Evolutionary conservation across 2,888 invertebrate species (phyloP).

Genomic region (Anthophora plumipes): DNA sequence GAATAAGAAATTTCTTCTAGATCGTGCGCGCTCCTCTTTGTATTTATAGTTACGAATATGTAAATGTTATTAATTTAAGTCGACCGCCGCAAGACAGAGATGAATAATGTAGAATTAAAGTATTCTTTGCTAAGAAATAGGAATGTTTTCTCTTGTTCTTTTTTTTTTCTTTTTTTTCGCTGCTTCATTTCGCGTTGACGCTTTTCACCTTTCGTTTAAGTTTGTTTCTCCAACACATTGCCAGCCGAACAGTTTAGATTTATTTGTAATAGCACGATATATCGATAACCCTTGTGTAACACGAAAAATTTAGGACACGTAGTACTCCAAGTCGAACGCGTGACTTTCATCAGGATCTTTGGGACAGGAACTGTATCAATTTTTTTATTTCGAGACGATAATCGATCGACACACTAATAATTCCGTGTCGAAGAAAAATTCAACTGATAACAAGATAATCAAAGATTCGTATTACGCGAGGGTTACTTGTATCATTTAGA

Average conservation of each 20-base stretch:
- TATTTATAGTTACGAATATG: constrained; percentile 71
- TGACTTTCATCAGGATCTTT: no score
- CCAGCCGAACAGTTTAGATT: no score
- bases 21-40: constrained; percentile 62
- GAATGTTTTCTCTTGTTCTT: not conserved
- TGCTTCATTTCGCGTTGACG: not conserved
- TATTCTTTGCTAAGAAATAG: constrained; percentile 64
- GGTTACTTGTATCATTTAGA: no score
- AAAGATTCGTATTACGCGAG: no score
- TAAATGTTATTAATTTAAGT: constrained; percentile 75
- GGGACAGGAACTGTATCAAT: no score
- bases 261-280: no score
- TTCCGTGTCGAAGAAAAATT: no score
- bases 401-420: no score
- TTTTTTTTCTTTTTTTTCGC: constrained; percentile 8
- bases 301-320: no score
- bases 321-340: no score
- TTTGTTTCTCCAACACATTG: not conserved
- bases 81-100: constrained; percentile 44
- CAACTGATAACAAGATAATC: no score
- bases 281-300: no score
- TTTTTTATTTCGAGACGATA: not conserved
- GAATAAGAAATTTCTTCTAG: not conserved
- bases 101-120: constrained; percentile 67
- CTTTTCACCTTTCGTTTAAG: not conserved